Conservation (phyloP, 2,797 vertebrate genomes). For the Monodelphis domestica region DNA sequence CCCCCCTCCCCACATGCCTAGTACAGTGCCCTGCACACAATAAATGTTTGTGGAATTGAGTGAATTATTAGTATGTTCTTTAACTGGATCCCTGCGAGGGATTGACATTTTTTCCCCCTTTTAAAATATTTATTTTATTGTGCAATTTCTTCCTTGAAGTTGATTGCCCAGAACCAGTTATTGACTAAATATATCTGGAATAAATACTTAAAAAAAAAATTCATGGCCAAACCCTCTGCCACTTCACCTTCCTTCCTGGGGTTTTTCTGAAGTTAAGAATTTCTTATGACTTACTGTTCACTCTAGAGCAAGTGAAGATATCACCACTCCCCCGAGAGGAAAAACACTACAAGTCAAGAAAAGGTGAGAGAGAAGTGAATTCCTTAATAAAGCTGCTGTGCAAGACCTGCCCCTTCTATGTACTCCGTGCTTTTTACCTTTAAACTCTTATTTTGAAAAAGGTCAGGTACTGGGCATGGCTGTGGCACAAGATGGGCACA, state of each 20-base stretch:
- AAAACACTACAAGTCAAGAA: neutral
- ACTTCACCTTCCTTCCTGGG: neutral
- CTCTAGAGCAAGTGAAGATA: neutral
- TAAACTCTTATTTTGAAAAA: neutral
- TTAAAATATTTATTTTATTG: neutral
- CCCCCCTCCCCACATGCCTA: neutral
- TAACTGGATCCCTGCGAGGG: neutral
- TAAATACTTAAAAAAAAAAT: neutral
- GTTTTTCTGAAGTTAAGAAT: neutral
- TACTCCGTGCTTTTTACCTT: neutral
- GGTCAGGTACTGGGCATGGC: neutral
- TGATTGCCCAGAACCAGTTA: neutral
- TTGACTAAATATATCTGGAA: neutral
- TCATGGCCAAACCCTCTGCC: neutral
- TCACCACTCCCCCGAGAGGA: neutral
- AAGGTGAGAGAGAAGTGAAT: neutral
- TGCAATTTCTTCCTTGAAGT: neutral
- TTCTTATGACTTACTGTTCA: neutral
- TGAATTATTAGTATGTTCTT: neutral
- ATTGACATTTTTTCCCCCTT: neutral
- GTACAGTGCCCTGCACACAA: neutral
- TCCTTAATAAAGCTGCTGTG: neutral
- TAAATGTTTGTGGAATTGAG: neutral
- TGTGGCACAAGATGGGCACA: too few relatives aligned
- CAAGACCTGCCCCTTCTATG: neutral